Evolutionary conservation across 2,888 invertebrate genomes (phyloP).

Genomic region (Drosophila subquinaria): DNA sequence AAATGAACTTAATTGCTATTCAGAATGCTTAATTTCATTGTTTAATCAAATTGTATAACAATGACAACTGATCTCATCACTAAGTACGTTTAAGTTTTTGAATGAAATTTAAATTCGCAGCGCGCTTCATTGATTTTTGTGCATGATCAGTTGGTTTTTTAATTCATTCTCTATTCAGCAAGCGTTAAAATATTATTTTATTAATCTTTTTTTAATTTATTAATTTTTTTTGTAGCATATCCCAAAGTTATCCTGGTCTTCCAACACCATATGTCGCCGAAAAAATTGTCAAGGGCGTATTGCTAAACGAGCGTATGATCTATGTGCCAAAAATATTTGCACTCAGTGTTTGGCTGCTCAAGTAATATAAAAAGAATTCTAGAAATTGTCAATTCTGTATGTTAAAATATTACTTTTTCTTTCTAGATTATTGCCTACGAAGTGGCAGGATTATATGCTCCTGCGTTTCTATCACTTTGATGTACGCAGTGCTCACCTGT

Average conservation of each 20-base stretch:
- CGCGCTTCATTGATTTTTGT: conserved; percentile 8
- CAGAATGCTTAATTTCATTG: conserved; percentile 5
- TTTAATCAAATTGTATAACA: neutral
- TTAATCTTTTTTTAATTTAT: neutral
- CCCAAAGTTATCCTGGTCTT: conserved; percentile 83
- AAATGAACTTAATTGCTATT: conserved; percentile 6
- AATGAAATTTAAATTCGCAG: neutral
- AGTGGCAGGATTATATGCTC: conserved; percentile 84
- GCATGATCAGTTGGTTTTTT: neutral
- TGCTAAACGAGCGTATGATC: conserved; percentile 83
- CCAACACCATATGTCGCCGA: conserved; percentile 84
- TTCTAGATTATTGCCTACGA: conserved; percentile 82
- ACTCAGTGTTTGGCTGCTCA: conserved; percentile 83
- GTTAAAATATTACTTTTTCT: conserved; percentile 3
- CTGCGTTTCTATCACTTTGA: conserved; percentile 83
- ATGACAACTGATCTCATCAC: neutral
- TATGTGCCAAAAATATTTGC: conserved; percentile 85
- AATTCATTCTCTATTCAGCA: neutral
- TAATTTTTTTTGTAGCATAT: conserved; percentile 73
- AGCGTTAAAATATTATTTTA: too few relatives aligned
- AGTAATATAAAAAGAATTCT: conserved; percentile 52
- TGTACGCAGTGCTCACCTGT: conserved; percentile 82
- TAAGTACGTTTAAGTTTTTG: neutral
- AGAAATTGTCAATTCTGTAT: neutral
- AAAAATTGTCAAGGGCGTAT: conserved; percentile 83